Percentiles rank a stretch among this genome's conserved stretches.
Evolutionary conservation across 2,113 vertebrate species (phyloP).

Genomic region (Ameiurus melas): DNA sequence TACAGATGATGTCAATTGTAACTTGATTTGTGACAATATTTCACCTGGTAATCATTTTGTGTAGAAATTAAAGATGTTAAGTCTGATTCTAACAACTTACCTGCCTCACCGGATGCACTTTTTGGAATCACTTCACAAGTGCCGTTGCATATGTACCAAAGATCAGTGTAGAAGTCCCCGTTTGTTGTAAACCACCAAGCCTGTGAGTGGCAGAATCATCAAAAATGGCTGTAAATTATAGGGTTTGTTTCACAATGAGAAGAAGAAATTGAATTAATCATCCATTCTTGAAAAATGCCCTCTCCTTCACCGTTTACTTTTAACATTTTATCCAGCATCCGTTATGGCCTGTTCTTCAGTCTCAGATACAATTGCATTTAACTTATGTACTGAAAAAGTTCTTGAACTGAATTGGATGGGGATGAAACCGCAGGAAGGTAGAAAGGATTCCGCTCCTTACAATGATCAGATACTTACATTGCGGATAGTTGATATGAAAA

Average conservation of each 20-base stretch:
- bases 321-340: background rate
- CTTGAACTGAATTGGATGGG: background rate
- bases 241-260: background rate
- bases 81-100: conserved; percentile 47
- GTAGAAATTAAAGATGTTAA: background rate
- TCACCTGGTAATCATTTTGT: background rate
- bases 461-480: conserved; percentile 66
- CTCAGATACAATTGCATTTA: background rate
- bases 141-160: conserved; percentile 74
- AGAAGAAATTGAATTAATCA: background rate
- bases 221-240: background rate
- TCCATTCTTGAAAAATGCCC: background rate
- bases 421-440: background rate
- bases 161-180: conserved; percentile 57
- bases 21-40: background rate
- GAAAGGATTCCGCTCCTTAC: background rate
- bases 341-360: background rate
- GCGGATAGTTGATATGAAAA: conserved; percentile 73
- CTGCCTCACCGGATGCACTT: conserved; percentile 58
- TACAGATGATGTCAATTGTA: background rate
- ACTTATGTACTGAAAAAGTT: background rate
- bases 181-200: conserved; percentile 68
- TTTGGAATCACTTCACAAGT: conserved; percentile 66
- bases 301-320: background rate
- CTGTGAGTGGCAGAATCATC: conserved; percentile 49